phyloP scores from a whole-genome alignment of 2,797 vertebrate genomes.

The Siniperca undulata region DNA sequence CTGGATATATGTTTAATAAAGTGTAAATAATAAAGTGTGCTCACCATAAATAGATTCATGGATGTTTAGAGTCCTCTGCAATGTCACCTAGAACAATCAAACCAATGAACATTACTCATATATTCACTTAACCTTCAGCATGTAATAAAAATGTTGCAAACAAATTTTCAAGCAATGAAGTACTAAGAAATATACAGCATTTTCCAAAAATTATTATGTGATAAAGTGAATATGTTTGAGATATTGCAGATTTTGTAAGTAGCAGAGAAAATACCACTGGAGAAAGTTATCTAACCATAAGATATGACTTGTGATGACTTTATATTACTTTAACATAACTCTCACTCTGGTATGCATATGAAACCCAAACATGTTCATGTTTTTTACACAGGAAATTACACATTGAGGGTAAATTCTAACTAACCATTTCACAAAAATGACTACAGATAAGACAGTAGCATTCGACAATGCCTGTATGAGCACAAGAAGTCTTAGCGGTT shows the following conservation, averaged over 20 bases:
- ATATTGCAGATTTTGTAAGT: neutral
- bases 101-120: neutral
- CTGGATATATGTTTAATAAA: neutral
- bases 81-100: constrained; percentile 48
- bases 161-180: neutral
- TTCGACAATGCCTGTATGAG: neutral
- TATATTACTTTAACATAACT: neutral
- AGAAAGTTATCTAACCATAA: neutral
- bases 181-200: neutral
- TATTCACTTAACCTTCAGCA: neutral
- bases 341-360: neutral
- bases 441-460: neutral
- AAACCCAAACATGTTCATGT: neutral
- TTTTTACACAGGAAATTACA: constrained; percentile 23
- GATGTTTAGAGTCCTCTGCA: constrained; percentile 25
- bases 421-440: neutral
- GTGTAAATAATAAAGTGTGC: constrained; percentile 19
- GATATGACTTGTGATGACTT: neutral
- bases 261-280: neutral
- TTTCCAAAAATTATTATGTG: neutral
- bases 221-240: neutral
- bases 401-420: neutral
- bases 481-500: neutral
- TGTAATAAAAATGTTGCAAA: neutral
- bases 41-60: constrained; percentile 48